Percentiles rank a stretch among this genome's conserved stretches.
These are phyloP conservation scores for Isichthys henryi DNA, from an alignment of 2,113 vertebrate species.

Conservation along the genomic window DNA sequence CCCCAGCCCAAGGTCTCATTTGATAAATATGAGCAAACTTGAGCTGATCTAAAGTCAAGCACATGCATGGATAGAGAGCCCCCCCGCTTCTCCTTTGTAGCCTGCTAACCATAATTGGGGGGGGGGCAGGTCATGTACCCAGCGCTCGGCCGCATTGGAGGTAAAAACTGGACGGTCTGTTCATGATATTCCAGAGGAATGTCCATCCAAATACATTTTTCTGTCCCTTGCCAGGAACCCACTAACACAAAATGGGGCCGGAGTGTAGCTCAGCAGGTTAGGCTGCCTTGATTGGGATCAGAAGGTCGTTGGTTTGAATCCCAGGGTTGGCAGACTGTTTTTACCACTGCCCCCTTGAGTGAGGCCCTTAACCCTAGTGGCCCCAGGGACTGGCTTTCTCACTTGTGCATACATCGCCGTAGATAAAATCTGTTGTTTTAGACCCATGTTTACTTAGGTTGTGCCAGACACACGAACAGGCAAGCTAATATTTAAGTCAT, in stretches of 20 bases:
- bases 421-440: not conserved
- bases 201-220: not conserved
- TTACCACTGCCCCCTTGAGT: not conserved
- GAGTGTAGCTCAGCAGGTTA: not conserved
- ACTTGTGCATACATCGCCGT: not conserved
- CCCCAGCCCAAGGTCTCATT: not conserved
- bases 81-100: not conserved
- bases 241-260: not conserved
- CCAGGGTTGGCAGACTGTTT: not conserved
- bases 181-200: not conserved
- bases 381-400: not conserved
- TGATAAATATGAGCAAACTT: not conserved
- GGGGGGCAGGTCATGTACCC: not conserved
- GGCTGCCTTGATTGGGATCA: not conserved
- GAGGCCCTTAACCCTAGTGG: not conserved
- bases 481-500: not conserved
- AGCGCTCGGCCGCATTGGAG: not conserved
- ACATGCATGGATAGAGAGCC: not conserved
- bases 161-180: not conserved
- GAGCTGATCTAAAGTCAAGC: not conserved
- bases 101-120: not conserved
- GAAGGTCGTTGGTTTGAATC: not conserved
- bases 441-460: not conserved
- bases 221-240: not conserved
- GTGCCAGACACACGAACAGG: not conserved